Percentiles rank a stretch among this genome's conserved stretches.
These are phyloP conservation scores for Vollenhovia emeryi DNA, from an alignment of 1,140 invertebrate species.

Conservation along the genomic window DNA sequence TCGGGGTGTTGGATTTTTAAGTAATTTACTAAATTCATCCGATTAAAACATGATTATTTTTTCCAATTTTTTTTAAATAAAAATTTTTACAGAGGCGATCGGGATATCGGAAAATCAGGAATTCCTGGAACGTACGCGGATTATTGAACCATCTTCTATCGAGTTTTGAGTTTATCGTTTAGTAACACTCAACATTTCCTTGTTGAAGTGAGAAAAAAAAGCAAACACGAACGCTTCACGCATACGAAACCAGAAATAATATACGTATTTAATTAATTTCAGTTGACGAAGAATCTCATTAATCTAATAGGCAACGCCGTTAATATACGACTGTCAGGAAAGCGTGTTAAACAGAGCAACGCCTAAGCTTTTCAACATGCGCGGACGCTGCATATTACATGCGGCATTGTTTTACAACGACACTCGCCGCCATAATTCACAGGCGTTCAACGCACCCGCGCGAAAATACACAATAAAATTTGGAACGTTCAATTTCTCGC, in stretches of 20 bases:
- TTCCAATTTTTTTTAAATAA: background rate
- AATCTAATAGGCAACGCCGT: background rate
- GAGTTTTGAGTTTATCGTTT: background rate
- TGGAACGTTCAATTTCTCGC: constrained; percentile 49
- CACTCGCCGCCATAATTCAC: background rate
- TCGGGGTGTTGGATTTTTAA: no score
- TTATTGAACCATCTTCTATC: background rate
- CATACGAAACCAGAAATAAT: background rate
- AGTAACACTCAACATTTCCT: background rate
- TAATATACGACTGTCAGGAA: background rate
- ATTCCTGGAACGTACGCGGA: background rate
- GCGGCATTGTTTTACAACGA: constrained; percentile 11
- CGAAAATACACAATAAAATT: constrained; percentile 47
- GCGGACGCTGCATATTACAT: background rate
- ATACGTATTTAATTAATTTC: background rate
- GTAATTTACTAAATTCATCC: no score
- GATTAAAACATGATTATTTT: background rate
- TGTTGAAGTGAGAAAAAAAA: background rate
- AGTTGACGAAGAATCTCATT: background rate
- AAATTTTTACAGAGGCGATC: background rate
- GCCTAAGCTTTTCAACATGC: constrained; percentile 3
- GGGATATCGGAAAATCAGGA: background rate
- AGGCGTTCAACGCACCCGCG: no score
- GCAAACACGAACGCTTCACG: background rate
- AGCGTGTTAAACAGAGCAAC: constrained; percentile 15